A percentile compares a stretch with the other conserved stretches of the same genome.
These are phyloP conservation scores for Esperia sulphurella DNA, from an alignment of 2,888 invertebrate species.

Conservation along the genomic window DNA sequence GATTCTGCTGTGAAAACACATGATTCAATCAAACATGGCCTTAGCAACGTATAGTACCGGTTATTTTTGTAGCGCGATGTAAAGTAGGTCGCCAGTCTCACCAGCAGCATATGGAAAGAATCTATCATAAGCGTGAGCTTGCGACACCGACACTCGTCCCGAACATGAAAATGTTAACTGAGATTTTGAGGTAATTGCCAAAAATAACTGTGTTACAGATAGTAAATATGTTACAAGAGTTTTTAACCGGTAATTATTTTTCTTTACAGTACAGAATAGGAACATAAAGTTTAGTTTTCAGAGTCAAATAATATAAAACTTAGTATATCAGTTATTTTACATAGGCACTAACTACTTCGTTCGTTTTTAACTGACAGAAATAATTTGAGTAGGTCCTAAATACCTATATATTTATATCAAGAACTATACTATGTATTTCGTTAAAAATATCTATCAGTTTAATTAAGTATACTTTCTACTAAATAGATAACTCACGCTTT, in stretches of 20 bases:
- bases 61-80: conserved; percentile 46
- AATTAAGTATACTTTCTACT: no score
- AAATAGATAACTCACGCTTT: no score
- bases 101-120: conserved; percentile 36
- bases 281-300: background rate
- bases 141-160: conserved; percentile 28
- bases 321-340: no score
- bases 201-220: background rate
- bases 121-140: conserved; percentile 36
- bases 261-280: background rate
- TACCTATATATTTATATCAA: no score
- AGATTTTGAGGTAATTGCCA: background rate
- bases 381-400: no score
- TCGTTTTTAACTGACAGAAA: no score
- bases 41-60: conserved; percentile 29
- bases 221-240: background rate
- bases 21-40: conserved; percentile 35
- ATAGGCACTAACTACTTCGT: no score
- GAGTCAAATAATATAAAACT: no score
- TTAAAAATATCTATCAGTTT: no score
- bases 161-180: conserved; percentile 1
- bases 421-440: no score
- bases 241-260: background rate
- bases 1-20: conserved; percentile 15
- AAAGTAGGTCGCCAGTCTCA: conserved; percentile 40